Percentiles rank a stretch among this genome's conserved stretches.
Evolutionary conservation across 2,797 vertebrate genomes (phyloP).

Genomic region (Enteromius afrohamiltoni): DNA sequence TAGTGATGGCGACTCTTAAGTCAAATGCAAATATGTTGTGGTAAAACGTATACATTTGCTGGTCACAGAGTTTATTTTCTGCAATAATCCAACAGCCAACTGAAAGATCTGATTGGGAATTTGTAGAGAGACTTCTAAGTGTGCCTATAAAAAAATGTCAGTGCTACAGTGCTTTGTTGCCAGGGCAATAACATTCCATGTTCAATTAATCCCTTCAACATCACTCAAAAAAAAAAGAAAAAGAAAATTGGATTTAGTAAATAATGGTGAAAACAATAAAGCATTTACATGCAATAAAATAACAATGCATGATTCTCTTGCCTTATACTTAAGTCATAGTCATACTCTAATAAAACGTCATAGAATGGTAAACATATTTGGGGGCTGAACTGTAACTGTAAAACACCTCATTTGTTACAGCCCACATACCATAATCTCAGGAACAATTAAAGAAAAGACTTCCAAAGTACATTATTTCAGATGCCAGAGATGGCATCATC

Average conservation of each 20-base stretch:
- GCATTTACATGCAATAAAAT: neutral
- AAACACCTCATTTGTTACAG: neutral
- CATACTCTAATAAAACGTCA: neutral
- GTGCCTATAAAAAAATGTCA: neutral
- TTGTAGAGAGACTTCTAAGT: neutral
- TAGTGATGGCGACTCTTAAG: neutral
- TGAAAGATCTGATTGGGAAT: neutral
- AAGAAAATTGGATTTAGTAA: neutral
- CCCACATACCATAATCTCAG: neutral
- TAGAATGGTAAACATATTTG: neutral
- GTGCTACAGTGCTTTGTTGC: neutral
- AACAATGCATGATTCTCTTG: neutral
- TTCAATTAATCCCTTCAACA: neutral
- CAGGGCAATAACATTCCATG: neutral
- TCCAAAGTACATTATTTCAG: conserved; percentile 12
- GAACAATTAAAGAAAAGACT: neutral
- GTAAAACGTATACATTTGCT: neutral
- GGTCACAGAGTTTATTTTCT: neutral
- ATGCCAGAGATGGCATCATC: conserved; percentile 26
- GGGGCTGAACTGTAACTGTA: neutral
- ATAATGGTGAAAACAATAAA: neutral
- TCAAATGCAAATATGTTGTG: neutral
- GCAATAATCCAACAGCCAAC: neutral
- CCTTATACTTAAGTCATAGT: neutral
- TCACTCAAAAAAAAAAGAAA: neutral